Evolutionary conservation across 2,888 invertebrate genomes (phyloP).

Genomic region (Kuschelorhynchus macadamiae): DNA sequence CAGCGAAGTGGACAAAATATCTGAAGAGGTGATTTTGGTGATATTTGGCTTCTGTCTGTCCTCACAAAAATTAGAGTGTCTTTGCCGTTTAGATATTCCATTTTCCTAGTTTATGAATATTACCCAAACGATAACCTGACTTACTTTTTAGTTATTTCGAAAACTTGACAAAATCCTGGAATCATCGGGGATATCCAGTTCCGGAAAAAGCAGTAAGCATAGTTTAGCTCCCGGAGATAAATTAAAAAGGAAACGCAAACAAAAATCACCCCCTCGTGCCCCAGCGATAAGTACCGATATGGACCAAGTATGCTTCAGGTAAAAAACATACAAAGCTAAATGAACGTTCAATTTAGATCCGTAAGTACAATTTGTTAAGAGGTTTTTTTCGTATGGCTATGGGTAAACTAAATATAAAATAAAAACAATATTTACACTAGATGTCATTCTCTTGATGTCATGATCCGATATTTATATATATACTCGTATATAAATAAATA

Average conservation of each 20-base stretch:
- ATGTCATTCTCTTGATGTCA: too few species aligned
- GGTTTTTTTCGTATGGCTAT: too few species aligned
- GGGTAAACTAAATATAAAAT: neutral
- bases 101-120: too few species aligned
- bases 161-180: conserved; percentile 54
- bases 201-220: conserved; percentile 39
- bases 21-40: conserved; percentile 34
- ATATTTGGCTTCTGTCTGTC: neutral
- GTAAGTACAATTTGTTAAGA: too few species aligned
- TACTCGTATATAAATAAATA: neutral
- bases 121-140: too few species aligned
- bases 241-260: conserved; percentile 4
- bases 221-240: neutral
- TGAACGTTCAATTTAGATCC: too few species aligned
- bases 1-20: conserved; percentile 29
- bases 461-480: too few species aligned
- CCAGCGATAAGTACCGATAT: conserved; percentile 25
- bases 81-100: too few species aligned
- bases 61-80: too few species aligned
- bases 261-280: neutral
- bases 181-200: conserved; percentile 44
- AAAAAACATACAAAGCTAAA: conserved; percentile 10
- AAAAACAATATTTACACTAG: too few species aligned
- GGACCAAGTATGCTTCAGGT: conserved; percentile 42
- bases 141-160: conserved; percentile 46